Base-by-base conservation (phyloP, 2,888 invertebrate genomes). In the Chelonus formosanus region DNA sequence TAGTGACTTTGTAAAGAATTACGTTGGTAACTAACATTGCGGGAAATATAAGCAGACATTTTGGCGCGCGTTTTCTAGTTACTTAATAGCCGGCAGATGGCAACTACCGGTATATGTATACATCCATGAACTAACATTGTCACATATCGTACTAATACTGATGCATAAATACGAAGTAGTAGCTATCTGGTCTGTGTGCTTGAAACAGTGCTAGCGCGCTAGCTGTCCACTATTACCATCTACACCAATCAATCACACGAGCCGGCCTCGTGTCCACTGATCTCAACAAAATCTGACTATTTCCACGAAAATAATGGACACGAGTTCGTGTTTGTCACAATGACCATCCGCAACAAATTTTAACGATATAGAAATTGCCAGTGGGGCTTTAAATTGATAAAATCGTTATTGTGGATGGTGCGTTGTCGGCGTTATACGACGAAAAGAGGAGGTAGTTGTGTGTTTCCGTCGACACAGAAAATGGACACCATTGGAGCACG, bases 1-100 rank as follows among this genome's bases (percentile, higher is more conserved):
- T 35, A 58, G 65, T 65, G 10, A 53, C 36, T 43, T 56, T 61
- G 8, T 34, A 20, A 31, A 40, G 36, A 35, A 57, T 56, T 40
- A 68, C 66, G 75, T 78, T 77, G 78, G 78, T 67, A 77, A 70
- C 71, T 68, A 70, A 74, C 73, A 75, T 75, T 75, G 77, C 76
- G 77, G 77, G 77, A 76, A 75, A 78, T 74, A 50, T 75, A 69
- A 76, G 76, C 68, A 68, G 70, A 61, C 55, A 68, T 83, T 83
- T 83, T 83, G 83, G 83, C 82, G 83, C 82, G 82, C 81, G 73
- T 76, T 74, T 71, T 70, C 66, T 69, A 73, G 78, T 82, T 74
- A 68, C 61, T 43, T 61, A 61, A 58, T 72, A 73, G 74, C 82
- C 83, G 78, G 78, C 80, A 83, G 83, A 83, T 82, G 83, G 82